Conservation (phyloP, 2,797 vertebrate species). For the Podargus strigoides region DNA sequence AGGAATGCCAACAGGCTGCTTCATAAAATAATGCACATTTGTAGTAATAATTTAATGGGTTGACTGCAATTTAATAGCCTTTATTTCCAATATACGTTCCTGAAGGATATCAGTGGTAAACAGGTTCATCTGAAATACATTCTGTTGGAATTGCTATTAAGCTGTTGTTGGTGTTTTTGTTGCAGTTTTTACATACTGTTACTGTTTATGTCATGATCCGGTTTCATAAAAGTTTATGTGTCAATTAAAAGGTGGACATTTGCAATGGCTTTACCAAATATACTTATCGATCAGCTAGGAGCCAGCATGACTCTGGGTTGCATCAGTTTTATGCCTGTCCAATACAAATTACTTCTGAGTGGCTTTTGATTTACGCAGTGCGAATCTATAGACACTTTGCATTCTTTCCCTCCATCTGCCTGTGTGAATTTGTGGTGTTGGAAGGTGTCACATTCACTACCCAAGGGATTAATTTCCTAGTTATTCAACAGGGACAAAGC, state of each 20-base stretch:
- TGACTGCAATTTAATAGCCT: conserved; percentile 69
- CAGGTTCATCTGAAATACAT: conserved; percentile 50
- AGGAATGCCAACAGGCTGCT: conserved; percentile 58
- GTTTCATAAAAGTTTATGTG: background rate
- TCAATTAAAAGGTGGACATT: background rate
- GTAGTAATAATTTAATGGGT: conserved; percentile 71
- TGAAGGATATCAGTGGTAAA: conserved; percentile 54
- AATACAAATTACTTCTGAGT: background rate
- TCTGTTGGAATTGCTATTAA: conserved; percentile 52
- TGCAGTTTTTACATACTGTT: background rate
- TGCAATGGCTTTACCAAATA: background rate
- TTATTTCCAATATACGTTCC: conserved; percentile 63
- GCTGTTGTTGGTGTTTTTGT: background rate
- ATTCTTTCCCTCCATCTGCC: background rate
- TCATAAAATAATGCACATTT: conserved; percentile 73
- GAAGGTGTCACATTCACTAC: background rate
- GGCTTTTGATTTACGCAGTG: background rate
- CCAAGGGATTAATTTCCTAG: conserved; percentile 34
- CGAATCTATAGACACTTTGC: background rate
- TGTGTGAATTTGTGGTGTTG: background rate
- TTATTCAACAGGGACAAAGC: background rate
- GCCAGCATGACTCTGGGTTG: background rate
- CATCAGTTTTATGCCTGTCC: background rate
- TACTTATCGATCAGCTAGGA: background rate
- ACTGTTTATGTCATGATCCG: background rate